These are phyloP conservation scores for Amazona finschi DNA, from an alignment of 2,797 vertebrate genomes.

Conservation along the genomic window DNA sequence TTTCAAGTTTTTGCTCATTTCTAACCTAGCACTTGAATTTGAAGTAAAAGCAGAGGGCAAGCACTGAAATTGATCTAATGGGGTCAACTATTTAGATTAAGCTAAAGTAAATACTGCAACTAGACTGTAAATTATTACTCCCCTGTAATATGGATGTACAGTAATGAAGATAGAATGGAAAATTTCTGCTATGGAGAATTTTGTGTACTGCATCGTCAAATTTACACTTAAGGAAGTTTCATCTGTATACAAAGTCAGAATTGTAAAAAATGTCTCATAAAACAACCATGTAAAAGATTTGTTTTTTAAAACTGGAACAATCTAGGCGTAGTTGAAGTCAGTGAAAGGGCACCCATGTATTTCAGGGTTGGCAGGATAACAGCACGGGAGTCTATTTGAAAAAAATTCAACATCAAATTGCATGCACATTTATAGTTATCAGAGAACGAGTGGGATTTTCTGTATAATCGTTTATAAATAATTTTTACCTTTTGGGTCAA, in stretches of 20 bases:
- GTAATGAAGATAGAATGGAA: constrained; percentile 47
- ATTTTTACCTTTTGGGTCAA: constrained; percentile 42
- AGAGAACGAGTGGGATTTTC: neutral
- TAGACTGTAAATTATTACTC: constrained; percentile 17
- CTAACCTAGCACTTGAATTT: constrained; percentile 8
- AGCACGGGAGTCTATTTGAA: neutral
- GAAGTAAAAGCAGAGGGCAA: constrained; percentile 20
- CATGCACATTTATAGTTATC: neutral
- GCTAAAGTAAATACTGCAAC: constrained; percentile 35
- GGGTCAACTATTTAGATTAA: constrained; percentile 35
- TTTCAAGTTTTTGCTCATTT: constrained; percentile 8
- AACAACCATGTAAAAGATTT: neutral
- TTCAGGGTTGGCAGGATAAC: neutral
- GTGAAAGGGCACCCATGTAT: neutral
- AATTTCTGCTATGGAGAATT: neutral
- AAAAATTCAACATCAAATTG: neutral
- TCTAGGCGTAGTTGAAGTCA: neutral
- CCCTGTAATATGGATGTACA: neutral
- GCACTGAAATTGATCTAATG: constrained; percentile 46
- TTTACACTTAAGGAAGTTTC: constrained; percentile 8
- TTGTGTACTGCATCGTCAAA: neutral
- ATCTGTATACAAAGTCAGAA: neutral
- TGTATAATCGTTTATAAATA: neutral
- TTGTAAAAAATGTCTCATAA: neutral
- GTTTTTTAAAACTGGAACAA: neutral